Conservation (phyloP, 2,888 invertebrate species). For the Gymnoscelis rufifasciata region DNA sequence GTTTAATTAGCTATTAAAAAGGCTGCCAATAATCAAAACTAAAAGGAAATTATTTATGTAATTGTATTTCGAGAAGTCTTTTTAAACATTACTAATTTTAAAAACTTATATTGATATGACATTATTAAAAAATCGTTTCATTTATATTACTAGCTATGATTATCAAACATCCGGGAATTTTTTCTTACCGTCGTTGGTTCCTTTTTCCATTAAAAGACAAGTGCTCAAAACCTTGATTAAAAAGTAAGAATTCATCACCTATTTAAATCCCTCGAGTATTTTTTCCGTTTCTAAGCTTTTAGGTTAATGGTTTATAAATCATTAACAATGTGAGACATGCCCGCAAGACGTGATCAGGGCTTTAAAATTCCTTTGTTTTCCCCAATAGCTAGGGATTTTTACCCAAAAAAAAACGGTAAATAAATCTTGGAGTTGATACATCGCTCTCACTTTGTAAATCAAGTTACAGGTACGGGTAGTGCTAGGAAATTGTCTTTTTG, state of each 20-base stretch:
- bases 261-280: constrained; percentile 39
- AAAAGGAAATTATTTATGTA: too few relatives aligned
- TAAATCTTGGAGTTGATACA: constrained; percentile 24
- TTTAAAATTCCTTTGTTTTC: constrained; percentile 28
- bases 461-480: constrained; percentile 20
- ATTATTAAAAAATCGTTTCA: too few relatives aligned
- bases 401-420: constrained; percentile 34
- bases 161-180: too few relatives aligned
- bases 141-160: too few relatives aligned
- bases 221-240: constrained; percentile 5
- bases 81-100: too few relatives aligned
- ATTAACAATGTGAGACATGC: constrained; percentile 57
- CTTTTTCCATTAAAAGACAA: not conserved
- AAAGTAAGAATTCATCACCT: constrained; percentile 37
- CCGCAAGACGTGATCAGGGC: constrained; percentile 43
- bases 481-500: constrained; percentile 14
- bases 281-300: constrained; percentile 51
- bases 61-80: too few relatives aligned
- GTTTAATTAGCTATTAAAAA: too few relatives aligned
- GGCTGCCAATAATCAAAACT: too few relatives aligned
- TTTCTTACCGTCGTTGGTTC: too few relatives aligned
- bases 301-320: constrained; percentile 63
- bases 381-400: constrained; percentile 24
- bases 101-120: too few relatives aligned
- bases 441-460: constrained; percentile 21